Base-by-base conservation (phyloP, 1,140 invertebrate genomes). In the Diachasmimorpha longicaudata region DNA sequence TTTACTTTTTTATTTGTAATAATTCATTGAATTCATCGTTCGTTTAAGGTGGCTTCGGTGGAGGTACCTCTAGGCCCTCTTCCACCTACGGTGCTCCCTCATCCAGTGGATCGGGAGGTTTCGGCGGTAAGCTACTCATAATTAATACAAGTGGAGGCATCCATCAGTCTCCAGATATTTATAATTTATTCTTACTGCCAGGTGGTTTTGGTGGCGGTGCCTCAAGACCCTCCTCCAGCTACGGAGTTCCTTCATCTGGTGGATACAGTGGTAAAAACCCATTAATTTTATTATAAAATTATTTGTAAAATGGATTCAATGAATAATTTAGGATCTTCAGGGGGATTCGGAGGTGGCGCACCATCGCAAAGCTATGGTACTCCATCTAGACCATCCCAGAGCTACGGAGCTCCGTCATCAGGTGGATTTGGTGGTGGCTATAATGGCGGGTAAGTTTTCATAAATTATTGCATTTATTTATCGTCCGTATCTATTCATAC, bases 191-290 rank as follows among this genome's bases (percentile, higher is more conserved):
- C 11, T 25, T 4, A 4, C 21, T 63, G 21, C 19, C 6, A 68
- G 66, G 66, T 68, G 66, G 66, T 16, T 68, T 14, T 11, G 14
- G 66, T 21, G 25, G 25, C 23, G 58, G 58, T 85, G 16, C 5
- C 48, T 52, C 48, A n/a, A 5, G 87, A 83, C 75, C 90, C 90
- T 72, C 88, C 87, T 21, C 87, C 88, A n/a, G 83, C 80, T n/a
- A 76, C 81, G 58, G 42, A 31, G 73, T 21, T 52, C 31, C 72
- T 9, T 71, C 69, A 23, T 71, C 46, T 6, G 69, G 69, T 14
- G 69, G 69, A 48, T 46, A 13, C 11, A 16, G 69, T 10, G 39
- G 69, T 71, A 8, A 42, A 42, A 68, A 23, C n/a, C 36, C 36
- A 55, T 55, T 55, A 4, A 19, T 55, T 13, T 42, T 1, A 9